phyloP scores from a whole-genome alignment of 2,113 vertebrate species.

The Pelvicachromis taeniatus region DNA sequence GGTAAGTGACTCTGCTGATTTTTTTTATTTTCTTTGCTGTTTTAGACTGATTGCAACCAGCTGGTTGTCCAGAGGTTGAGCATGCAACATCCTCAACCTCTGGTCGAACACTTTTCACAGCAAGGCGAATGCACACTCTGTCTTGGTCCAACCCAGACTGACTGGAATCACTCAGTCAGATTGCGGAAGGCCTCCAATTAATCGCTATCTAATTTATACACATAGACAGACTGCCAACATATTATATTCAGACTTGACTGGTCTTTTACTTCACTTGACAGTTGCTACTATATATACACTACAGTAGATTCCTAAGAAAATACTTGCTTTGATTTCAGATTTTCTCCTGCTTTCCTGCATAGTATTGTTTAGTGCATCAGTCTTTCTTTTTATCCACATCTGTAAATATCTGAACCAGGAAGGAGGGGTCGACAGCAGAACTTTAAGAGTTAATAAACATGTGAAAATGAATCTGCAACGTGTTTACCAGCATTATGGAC shows the following conservation, averaged over 20 bases:
- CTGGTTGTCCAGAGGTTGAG: not conserved
- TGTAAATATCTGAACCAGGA: not conserved
- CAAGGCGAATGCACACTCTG: not conserved
- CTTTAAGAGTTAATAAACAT: not conserved
- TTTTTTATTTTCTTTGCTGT: not conserved
- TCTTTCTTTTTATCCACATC: not conserved
- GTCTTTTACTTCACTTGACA: not conserved
- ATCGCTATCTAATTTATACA: not conserved
- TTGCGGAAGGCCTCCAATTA: not conserved
- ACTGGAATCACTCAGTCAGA: not conserved
- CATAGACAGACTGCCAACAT: not conserved
- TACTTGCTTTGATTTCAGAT: not conserved
- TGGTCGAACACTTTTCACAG: not conserved
- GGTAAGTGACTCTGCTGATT: not conserved
- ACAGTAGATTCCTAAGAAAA: not conserved
- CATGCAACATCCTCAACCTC: not conserved
- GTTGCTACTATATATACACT: not conserved
- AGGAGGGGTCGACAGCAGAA: not conserved
- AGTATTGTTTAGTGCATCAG: not conserved
- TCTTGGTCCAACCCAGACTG: not conserved
- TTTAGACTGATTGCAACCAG: not conserved
- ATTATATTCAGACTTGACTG: not conserved
- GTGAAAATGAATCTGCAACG: not conserved
- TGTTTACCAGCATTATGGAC: not conserved
- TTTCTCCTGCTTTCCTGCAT: not conserved